Evolutionary conservation across 1,140 invertebrate genomes (phyloP), one percentile per base, ranked within the genome.

Genomic region (Colletes gigas): DNA sequence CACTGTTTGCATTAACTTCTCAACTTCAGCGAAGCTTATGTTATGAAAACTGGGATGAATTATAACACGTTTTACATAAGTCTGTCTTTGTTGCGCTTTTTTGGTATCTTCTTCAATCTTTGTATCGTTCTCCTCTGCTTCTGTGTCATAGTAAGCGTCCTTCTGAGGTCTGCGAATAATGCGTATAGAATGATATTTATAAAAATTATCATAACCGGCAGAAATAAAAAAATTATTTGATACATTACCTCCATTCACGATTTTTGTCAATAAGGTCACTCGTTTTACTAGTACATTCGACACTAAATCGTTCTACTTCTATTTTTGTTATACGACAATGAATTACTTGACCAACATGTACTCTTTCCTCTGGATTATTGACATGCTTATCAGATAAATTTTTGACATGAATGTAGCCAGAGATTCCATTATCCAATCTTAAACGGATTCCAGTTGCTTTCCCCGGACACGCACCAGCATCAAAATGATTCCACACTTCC

Each of bases 401-500:
- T 91, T 98, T 98, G 65, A 98, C 97, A 85, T 97, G 97, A 89
- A 99, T 98, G 90, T 99, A 99, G 1, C 99, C 99, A 10, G 95
- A 96, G 9, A 99, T 94, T 0, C 98, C 98, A 93, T 99, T 99
- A 89, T 99, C 99, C 0, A 99, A 92, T 0, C 97, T 95, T 1
- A 98, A 94, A 76, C 97, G 95, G 0, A 99, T 96, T 2, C 99
- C 99, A 0, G 97, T 97, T 1, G 98, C 97, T 93, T 98, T 97
- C 0, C 99, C 99, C 0, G 97, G 98, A 94, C 99, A 99, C 30
- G 97, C 96, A 52, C 97, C 97, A 59, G 98, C 97, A 93, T 99
- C 98, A 94, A 99, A 99, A 93, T 99, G 98, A 94, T 98, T 98
- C 98, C 98, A 99, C 6, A 99, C 97, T 93, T 99, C 98, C 55